Conservation (phyloP, 2,797 vertebrate genomes). For the Rhabdomys pumilio region DNA sequence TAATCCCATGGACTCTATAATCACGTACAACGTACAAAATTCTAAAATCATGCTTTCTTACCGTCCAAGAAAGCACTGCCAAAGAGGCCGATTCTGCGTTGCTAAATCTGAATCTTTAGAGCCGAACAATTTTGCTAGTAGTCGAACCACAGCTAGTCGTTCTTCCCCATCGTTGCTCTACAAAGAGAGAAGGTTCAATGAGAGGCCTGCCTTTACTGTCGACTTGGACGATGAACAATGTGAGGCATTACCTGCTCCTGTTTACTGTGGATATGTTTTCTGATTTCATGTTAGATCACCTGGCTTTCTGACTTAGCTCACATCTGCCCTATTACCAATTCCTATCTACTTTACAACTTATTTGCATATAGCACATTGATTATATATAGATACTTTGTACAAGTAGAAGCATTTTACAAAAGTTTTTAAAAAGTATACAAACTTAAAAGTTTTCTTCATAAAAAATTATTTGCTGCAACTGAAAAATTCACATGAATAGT, state of each 20-base stretch:
- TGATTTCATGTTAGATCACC: slow-evolving; percentile 17
- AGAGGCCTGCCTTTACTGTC: slow-evolving; percentile 26
- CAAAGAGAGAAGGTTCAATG: slow-evolving; percentile 74
- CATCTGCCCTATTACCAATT: slow-evolving; percentile 25
- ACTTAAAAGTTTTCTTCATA: slow-evolving; percentile 47
- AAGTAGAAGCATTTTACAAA: slow-evolving; percentile 59
- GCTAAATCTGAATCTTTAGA: slow-evolving; percentile 99
- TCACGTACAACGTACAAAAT: neutral
- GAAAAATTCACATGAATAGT: neutral
- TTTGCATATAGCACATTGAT: neutral
- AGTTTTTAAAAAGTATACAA: slow-evolving; percentile 57
- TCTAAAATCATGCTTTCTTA: slow-evolving; percentile 84
- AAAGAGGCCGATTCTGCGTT: slow-evolving; percentile 98
- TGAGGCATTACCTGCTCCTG: slow-evolving; percentile 19
- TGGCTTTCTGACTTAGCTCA: slow-evolving; percentile 57
- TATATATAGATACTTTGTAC: neutral
- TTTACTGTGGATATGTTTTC: slow-evolving; percentile 23
- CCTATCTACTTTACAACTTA: slow-evolving; percentile 47
- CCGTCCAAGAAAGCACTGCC: slow-evolving; percentile 99
- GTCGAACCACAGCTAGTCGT: slow-evolving; percentile 97
- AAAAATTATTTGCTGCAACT: slow-evolving; percentile 27
- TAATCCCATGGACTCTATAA: slow-evolving; percentile 7
- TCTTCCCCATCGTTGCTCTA: slow-evolving; percentile 99
- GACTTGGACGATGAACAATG: slow-evolving; percentile 20
- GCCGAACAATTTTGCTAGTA: slow-evolving; percentile 98